Conservation (phyloP, 2,797 vertebrate genomes). For the Sarcophilus harrisii region DNA sequence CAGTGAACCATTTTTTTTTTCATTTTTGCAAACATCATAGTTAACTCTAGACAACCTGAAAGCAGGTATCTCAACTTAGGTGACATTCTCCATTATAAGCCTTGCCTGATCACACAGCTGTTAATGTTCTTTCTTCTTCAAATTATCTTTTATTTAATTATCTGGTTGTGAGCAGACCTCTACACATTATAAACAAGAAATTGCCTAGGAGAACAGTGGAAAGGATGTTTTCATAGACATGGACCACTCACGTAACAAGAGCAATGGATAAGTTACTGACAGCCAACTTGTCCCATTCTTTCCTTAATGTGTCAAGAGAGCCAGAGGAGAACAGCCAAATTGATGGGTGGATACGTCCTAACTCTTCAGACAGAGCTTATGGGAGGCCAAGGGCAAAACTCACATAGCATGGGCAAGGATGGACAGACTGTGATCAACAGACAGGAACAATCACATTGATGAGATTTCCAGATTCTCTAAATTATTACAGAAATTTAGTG, state of each 20-base stretch:
- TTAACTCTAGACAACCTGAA: rapidly evolving
- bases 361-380: neutral
- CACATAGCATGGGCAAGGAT: neutral
- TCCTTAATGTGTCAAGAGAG: neutral
- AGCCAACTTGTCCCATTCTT: neutral
- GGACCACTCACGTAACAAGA: neutral
- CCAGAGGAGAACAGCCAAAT: neutral
- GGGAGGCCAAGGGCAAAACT: neutral
- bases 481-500: neutral
- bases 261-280: neutral
- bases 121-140: neutral
- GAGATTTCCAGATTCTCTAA: neutral
- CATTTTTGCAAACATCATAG: rapidly evolving
- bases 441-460: neutral
- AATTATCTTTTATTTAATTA: neutral
- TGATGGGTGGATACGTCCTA: neutral
- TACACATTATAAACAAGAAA: neutral
- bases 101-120: neutral
- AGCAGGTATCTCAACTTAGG: neutral
- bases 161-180: neutral
- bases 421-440: neutral
- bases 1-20: too few relatives aligned
- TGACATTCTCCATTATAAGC: rapidly evolving
- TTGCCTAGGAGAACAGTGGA: neutral
- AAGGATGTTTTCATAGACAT: neutral